These are phyloP conservation scores for Thripadectes ignobilis DNA, from an alignment of 2,797 vertebrate species.

Conservation along the genomic window DNA sequence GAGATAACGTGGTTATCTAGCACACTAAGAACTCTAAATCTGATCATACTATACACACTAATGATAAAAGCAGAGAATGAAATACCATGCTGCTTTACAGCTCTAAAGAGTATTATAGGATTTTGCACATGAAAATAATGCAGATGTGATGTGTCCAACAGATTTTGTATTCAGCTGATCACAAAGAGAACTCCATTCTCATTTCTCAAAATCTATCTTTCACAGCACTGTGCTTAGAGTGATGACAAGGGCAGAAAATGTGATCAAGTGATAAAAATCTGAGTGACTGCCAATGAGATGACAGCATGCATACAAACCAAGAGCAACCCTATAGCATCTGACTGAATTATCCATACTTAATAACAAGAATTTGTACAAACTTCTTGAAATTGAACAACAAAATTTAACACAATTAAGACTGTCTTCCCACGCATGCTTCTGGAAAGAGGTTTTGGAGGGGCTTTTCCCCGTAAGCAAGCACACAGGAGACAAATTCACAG, in stretches of 20 bases:
- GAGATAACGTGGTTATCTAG: neutral
- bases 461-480: neutral
- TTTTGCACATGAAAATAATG: neutral
- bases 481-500: neutral
- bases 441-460: neutral
- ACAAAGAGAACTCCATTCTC: neutral
- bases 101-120: neutral
- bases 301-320: neutral
- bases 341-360: neutral
- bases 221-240: neutral
- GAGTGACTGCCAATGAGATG: neutral
- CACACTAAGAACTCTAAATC: neutral
- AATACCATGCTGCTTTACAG: neutral
- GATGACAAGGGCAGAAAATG: conserved; percentile 36
- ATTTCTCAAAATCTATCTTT: neutral
- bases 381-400: neutral
- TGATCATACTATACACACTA: neutral
- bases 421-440: neutral
- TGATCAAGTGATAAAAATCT: neutral
- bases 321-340: neutral
- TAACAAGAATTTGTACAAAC: neutral
- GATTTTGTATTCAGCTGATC: neutral
- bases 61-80: neutral
- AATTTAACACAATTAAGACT: neutral
- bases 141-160: neutral